A percentile compares a stretch with the other conserved stretches of the same genome.
Conservation (phyloP, 53 echinoderm and acorn worm genomes). For the Holothuria scabra region DNA sequence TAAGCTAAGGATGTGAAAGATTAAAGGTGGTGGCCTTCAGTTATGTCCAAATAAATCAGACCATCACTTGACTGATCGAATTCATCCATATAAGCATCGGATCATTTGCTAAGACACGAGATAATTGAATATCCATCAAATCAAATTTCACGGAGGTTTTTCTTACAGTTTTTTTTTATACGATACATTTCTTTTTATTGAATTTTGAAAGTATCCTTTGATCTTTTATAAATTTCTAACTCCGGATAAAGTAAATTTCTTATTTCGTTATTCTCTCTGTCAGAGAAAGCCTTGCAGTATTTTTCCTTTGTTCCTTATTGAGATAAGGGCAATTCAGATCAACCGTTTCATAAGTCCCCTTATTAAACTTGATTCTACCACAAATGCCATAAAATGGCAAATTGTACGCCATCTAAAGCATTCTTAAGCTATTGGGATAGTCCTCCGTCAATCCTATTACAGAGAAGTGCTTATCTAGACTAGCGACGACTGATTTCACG, state of each 20-base stretch:
- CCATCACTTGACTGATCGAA: too few species aligned
- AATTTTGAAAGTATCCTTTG: conserved; percentile 3
- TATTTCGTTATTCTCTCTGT: neutral
- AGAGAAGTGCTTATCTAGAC: conserved; percentile 46
- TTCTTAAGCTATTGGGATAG: conserved; percentile 4
- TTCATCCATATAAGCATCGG: too few species aligned
- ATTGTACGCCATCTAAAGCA: conserved; percentile 13
- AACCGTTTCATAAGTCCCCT: neutral
- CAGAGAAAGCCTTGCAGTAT: neutral
- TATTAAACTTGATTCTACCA: conserved; percentile 5
- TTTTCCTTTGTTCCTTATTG: neutral
- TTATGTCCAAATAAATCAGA: too few species aligned
- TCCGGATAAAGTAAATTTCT: neutral
- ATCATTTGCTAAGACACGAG: too few species aligned
- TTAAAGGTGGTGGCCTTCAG: too few species aligned
- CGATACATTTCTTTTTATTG: too few species aligned
- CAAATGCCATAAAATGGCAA: conserved; percentile 2
- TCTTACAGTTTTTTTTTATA: too few species aligned
- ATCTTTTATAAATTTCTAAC: conserved; percentile 1
- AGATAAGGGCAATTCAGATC: neutral
- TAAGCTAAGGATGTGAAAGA: too few species aligned
- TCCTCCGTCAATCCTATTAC: conserved; percentile 27
- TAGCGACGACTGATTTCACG: conserved; percentile 14
- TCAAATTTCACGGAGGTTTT: too few species aligned
- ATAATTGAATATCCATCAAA: too few species aligned